Evolutionary conservation across 2,888 invertebrate genomes (phyloP).

Genomic region (Acrocera orbiculus): DNA sequence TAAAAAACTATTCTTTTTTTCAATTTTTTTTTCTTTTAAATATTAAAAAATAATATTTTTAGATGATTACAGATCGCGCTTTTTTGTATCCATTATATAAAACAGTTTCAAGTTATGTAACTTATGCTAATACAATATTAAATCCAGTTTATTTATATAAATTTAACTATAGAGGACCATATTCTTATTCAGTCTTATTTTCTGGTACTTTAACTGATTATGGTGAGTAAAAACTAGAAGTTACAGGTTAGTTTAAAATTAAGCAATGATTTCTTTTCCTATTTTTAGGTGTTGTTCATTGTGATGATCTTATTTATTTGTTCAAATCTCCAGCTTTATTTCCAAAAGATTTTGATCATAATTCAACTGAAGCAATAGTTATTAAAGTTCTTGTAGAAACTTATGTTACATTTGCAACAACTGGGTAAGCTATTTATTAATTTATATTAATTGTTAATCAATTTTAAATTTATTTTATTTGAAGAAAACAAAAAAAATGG

Average conservation of each 20-base stretch:
- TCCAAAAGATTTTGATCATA: slow-evolving; percentile 20
- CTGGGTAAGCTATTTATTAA: slow-evolving; percentile 25
- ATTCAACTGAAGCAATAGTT: slow-evolving; percentile 24
- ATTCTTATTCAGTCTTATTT: slow-evolving; percentile 31
- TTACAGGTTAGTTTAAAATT: background rate
- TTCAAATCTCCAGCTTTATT: slow-evolving; percentile 32
- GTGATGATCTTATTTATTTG: slow-evolving; percentile 36
- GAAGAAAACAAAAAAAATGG: slow-evolving; percentile 5
- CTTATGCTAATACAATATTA: slow-evolving; percentile 14
- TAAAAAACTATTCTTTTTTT: slow-evolving; percentile 8
- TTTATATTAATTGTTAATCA: background rate
- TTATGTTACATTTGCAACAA: slow-evolving; percentile 34
- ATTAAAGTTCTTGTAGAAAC: slow-evolving; percentile 27
- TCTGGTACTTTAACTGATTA: slow-evolving; percentile 21
- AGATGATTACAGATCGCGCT: slow-evolving; percentile 35
- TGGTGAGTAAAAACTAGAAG: slow-evolving; percentile 14
- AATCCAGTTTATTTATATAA: slow-evolving; percentile 33
- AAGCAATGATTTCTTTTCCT: background rate
- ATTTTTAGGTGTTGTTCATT: slow-evolving; percentile 28
- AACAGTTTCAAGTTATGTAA: slow-evolving; percentile 18
- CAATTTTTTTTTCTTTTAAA: background rate
- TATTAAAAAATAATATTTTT: too few relatives aligned
- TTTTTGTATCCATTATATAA: slow-evolving; percentile 33
- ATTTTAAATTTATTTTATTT: background rate
- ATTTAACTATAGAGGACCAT: slow-evolving; percentile 32